phyloP scores from a whole-genome alignment of 2,113 vertebrate species.

The Entomyzon cyanotis region DNA sequence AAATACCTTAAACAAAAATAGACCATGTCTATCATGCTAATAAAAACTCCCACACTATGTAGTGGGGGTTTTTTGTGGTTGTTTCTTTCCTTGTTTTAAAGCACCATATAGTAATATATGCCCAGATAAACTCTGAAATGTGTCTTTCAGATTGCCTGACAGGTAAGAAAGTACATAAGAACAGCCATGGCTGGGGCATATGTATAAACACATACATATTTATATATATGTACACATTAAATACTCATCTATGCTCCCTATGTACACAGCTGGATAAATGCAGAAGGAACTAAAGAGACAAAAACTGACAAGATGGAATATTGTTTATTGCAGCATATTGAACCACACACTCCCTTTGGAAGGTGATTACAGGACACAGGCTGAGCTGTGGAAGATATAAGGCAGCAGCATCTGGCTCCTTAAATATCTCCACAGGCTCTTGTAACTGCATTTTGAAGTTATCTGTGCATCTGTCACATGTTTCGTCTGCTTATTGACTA shows the following conservation, averaged over 20 bases:
- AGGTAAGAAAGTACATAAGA: not conserved
- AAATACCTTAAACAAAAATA: not conserved
- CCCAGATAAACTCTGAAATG: not conserved
- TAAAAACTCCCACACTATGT: fast-evolving
- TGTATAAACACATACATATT: too few relatives aligned
- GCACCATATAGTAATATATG: not conserved
- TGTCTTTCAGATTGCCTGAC: not conserved
- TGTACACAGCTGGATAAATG: not conserved
- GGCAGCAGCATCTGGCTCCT: conserved; percentile 71
- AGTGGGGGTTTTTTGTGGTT: not conserved
- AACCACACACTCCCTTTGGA: conserved; percentile 55
- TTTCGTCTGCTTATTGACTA: conserved; percentile 68
- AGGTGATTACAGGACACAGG: conserved; percentile 67
- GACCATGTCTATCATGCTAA: not conserved
- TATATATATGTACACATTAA: fast-evolving
- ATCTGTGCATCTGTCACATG: conserved; percentile 70
- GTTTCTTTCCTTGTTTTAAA: not conserved
- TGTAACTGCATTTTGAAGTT: conserved; percentile 73
- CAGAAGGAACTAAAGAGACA: not conserved
- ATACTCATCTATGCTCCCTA: not conserved
- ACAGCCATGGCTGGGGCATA: fast-evolving
- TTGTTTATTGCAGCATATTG: conserved; percentile 31
- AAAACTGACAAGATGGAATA: not conserved
- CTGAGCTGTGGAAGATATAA: conserved; percentile 47
- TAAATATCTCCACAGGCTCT: conserved; percentile 73